phyloP scores from a whole-genome alignment of 2,797 vertebrate genomes.

The Betta splendens region DNA sequence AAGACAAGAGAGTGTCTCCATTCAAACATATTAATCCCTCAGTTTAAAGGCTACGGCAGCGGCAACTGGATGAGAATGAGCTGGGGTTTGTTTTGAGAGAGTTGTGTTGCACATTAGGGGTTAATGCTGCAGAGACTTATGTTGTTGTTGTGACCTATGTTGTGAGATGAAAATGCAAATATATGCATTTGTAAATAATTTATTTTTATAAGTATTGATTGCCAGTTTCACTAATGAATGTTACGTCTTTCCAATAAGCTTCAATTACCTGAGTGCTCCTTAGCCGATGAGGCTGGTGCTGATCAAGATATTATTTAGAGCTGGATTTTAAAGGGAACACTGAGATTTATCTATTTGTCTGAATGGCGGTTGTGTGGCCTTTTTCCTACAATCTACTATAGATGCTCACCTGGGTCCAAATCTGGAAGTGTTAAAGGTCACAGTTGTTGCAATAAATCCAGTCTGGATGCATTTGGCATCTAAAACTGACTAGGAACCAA shows the following conservation, averaged over 20 bases:
- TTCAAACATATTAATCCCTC: slow-evolving; percentile 64
- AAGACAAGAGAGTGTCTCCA: slow-evolving; percentile 52
- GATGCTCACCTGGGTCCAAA: neutral
- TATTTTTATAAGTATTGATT: neutral
- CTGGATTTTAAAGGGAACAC: neutral
- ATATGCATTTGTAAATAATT: slow-evolving; percentile 12
- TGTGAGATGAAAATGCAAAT: slow-evolving; percentile 9
- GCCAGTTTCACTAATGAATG: neutral
- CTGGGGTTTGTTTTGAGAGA: slow-evolving; percentile 25
- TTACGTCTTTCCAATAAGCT: neutral
- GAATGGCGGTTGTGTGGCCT: neutral
- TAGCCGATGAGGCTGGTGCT: slow-evolving; percentile 2
- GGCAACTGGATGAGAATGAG: slow-evolving; percentile 25
- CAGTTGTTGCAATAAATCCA: too few relatives aligned
- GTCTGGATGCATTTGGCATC: too few relatives aligned
- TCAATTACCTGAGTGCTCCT: neutral
- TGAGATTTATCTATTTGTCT: neutral
- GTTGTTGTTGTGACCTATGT: too few relatives aligned
- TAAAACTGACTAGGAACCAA: too few relatives aligned
- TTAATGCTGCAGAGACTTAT: slow-evolving; percentile 25
- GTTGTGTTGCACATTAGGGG: neutral
- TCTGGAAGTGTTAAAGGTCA: neutral
- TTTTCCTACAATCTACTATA: neutral
- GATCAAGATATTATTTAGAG: slow-evolving; percentile 4
- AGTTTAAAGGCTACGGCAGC: slow-evolving; percentile 52